Conservation (phyloP, 2,888 invertebrate genomes). For the Balanococcus diminutus region DNA sequence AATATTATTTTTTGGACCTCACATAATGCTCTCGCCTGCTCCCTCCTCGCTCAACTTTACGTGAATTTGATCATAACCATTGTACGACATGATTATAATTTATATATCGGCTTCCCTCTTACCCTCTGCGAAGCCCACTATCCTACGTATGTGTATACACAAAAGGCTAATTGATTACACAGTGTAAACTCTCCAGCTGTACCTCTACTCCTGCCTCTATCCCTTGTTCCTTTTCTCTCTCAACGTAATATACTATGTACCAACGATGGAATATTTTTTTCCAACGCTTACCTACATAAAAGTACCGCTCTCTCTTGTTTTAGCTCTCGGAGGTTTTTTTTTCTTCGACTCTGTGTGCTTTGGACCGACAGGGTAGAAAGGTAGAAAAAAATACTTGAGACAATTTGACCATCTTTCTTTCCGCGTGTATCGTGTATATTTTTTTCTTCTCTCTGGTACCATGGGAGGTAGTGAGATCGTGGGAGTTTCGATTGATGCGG, state of each 20-base stretch:
- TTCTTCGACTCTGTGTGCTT: background rate
- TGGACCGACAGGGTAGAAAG: background rate
- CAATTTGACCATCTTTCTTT: background rate
- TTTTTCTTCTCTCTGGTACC: background rate
- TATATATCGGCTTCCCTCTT: slow-evolving; percentile 28
- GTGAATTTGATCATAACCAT: slow-evolving; percentile 25
- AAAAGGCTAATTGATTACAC: slow-evolving; percentile 37
- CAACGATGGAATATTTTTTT: background rate
- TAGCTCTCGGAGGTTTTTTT: background rate
- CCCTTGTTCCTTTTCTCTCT: too few relatives aligned
- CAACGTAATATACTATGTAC: too few relatives aligned
- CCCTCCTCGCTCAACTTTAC: background rate
- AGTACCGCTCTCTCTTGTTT: background rate
- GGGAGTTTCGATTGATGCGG: background rate
- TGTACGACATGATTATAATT: slow-evolving; percentile 40
- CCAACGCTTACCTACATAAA: background rate
- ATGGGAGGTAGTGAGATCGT: background rate
- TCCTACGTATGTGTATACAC: background rate
- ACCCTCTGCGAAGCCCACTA: background rate
- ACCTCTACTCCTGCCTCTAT: background rate
- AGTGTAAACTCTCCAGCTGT: slow-evolving; percentile 12
- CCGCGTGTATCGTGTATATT: background rate
- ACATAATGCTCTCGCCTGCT: slow-evolving; percentile 18
- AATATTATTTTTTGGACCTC: slow-evolving; percentile 41
- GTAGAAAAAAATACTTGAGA: background rate